Percentiles rank a stretch among this genome's conserved stretches.
These are phyloP conservation scores for Coilia nasus DNA, from an alignment of 2,797 vertebrate genomes.

Conservation along the genomic window DNA sequence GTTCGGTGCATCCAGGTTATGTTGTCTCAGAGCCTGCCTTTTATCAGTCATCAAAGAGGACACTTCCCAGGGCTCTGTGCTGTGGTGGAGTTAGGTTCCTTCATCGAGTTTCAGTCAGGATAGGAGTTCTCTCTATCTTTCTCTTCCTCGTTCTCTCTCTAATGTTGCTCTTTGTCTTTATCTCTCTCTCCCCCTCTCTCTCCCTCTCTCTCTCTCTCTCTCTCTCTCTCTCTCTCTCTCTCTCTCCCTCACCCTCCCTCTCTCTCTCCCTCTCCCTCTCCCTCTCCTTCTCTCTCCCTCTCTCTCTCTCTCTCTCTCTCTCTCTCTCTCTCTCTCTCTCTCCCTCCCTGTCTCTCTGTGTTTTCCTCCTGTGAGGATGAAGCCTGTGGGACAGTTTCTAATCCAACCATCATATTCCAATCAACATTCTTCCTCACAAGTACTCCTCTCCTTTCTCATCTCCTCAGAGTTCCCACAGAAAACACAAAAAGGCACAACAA, in stretches of 20 bases:
- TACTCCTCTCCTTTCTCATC: constrained; percentile 12
- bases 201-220: background rate
- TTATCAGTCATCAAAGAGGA: background rate
- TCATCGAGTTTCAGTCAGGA: background rate
- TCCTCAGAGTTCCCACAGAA: constrained; percentile 48
- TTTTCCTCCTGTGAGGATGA: background rate
- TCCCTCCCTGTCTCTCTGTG: background rate
- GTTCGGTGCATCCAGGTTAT: background rate
- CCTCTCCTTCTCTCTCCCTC: background rate
- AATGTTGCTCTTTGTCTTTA: no score
- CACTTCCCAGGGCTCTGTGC: background rate
- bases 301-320: background rate
- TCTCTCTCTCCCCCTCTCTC: no score
- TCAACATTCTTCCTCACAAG: constrained; percentile 36
- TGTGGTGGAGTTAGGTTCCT: constrained; percentile 9
- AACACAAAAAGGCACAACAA: constrained; percentile 45
- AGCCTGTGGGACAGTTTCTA: constrained; percentile 5
- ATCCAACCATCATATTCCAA: constrained; percentile 24
- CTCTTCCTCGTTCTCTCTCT: no score
- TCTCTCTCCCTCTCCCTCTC: background rate
- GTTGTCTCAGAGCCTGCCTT: background rate
- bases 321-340: background rate
- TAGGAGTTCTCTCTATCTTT: no score
- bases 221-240: background rate
- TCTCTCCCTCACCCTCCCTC: background rate